Conservation (phyloP, 2,888 invertebrate genomes). For the Luffia ferchaultella region DNA sequence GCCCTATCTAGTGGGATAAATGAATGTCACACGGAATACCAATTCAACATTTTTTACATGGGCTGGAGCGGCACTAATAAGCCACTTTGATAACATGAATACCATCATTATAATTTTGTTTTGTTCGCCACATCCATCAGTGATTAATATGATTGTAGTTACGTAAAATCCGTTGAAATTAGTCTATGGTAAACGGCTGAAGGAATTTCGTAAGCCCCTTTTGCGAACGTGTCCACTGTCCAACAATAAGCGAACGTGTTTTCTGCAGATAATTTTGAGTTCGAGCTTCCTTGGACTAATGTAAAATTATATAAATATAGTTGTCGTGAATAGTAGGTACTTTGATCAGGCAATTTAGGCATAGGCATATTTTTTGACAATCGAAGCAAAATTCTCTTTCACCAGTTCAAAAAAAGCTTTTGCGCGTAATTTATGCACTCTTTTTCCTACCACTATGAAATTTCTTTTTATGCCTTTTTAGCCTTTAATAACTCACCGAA, state of each 20-base stretch:
- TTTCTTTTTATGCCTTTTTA: neutral
- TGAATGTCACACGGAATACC: conserved; percentile 1
- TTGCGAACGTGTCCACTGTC: conserved; percentile 19
- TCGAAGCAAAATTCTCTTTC: neutral
- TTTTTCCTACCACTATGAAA: neutral
- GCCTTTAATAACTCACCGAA: too few relatives aligned
- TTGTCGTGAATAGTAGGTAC: neutral
- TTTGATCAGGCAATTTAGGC: neutral
- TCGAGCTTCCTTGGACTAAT: neutral
- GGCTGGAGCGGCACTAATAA: neutral
- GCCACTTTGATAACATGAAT: conserved; percentile 17
- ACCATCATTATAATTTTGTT: conserved; percentile 21
- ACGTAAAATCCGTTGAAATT: conserved; percentile 7
- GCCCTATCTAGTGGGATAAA: conserved; percentile 3
- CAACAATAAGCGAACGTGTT: conserved; percentile 21
- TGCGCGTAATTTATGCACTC: neutral
- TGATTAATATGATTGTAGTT: conserved; percentile 2
- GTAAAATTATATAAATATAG: neutral
- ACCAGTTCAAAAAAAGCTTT: neutral
- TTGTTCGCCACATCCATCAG: conserved; percentile 14
- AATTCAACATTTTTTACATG: neutral
- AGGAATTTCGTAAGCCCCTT: conserved; percentile 24
- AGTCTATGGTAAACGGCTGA: conserved; percentile 21
- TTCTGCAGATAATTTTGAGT: conserved; percentile 2
- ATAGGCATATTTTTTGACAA: neutral